Evolutionary conservation across 2,113 vertebrate species (phyloP), one percentile per base, ranked within the genome.

Genomic region (Upupa epops): DNA sequence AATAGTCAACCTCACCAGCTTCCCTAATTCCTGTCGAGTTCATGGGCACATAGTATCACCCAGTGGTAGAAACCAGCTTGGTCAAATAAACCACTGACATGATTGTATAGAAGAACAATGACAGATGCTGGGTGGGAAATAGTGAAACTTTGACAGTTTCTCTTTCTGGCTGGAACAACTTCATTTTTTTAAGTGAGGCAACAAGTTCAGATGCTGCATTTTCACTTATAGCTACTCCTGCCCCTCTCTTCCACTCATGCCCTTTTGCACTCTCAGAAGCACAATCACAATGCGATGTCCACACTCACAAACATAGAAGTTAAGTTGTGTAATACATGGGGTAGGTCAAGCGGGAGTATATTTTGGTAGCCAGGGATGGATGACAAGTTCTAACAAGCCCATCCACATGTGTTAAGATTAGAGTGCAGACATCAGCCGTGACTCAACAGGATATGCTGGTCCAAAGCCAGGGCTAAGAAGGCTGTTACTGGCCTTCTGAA

Each of bases 371-470:
- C 78, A 58, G 88, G 75, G 82, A 40, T 82, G 34, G 42, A 95
- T 91, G 90, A 92, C 97, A 95, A 97, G 96, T 95, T 96, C 95
- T 86, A 92, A 93, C 97, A 97, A 96, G 95, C 81, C 91, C 83
- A 73, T 92, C 85, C 72, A 31, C 70, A 95, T 92, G 86, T 73
- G 93, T 93, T 97, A 95, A 96, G 96, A 97, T 97, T 95, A 97
- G 96, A 90, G 93, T 37, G 80, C 88, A 92, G 89, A 94, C 94
- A 80, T 96, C 94, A 90, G 89, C 94, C 86, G 2, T 97, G 97
- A 98, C 96, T 97, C 97, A 97, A 83, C 95, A 93, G 96, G 93
- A 96, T 96, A 92, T 60, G 90, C 89, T 93, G 69, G 92, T 86
- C 89, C 83, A 70, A 84, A 88, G 94, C 96, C 96, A 97, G 89